Evolutionary conservation across 2,888 invertebrate genomes (phyloP).

Genomic region (Notodonta dromedarius): DNA sequence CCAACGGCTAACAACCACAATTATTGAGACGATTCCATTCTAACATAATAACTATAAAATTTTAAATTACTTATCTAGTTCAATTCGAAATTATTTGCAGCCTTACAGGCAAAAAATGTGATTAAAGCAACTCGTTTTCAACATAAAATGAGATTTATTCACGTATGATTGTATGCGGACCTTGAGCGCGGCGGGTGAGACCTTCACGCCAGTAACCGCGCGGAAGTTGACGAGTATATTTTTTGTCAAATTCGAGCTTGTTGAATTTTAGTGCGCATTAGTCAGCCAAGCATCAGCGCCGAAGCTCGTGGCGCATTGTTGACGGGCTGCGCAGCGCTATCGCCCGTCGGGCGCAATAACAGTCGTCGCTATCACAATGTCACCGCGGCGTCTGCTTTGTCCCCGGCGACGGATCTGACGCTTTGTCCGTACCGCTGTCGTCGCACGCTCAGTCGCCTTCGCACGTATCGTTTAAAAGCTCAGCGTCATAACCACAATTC

Average conservation of each 20-base stretch:
- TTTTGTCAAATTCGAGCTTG: conserved; percentile 80
- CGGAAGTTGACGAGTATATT: conserved; percentile 80
- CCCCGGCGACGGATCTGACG: conserved; percentile 57
- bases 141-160: conserved; percentile 78
- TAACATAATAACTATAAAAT: conserved; percentile 63
- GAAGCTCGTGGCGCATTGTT: conserved; percentile 67
- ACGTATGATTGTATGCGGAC: conserved; percentile 81
- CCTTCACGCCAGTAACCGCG: conserved; percentile 83
- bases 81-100: conserved; percentile 62
- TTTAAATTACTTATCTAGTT: conserved; percentile 65
- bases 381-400: conserved; percentile 73
- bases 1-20: conserved; percentile 74
- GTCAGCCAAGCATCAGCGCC: conserved; percentile 69
- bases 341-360: conserved; percentile 69
- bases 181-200: conserved; percentile 80
- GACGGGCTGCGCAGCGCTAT: conserved; percentile 69
- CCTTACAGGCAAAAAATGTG: conserved; percentile 64
- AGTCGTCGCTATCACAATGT: conserved; percentile 78
- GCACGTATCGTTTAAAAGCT: conserved; percentile 51
- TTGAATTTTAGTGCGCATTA: conserved; percentile 78
- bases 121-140: conserved; percentile 71
- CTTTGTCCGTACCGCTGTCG: conserved; percentile 53
- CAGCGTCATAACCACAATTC: conserved; percentile 48
- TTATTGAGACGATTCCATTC: conserved; percentile 73
- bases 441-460: conserved; percentile 46